These are phyloP conservation scores for Tuta absoluta DNA, from an alignment of 2,888 invertebrate genomes.

Conservation along the genomic window DNA sequence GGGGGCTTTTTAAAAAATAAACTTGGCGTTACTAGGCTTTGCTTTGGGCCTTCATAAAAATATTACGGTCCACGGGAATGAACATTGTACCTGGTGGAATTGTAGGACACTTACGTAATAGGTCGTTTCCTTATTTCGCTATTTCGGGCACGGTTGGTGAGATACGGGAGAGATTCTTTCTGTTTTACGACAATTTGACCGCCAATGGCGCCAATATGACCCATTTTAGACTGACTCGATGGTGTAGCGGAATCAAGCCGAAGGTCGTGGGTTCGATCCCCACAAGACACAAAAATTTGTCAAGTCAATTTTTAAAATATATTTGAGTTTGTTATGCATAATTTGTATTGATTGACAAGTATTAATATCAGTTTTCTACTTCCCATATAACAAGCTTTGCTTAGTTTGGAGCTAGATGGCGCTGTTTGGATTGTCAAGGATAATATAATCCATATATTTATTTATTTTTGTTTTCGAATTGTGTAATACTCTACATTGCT, in stretches of 20 bases:
- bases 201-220: background rate
- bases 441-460: too few relatives aligned
- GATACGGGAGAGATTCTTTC: background rate
- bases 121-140: slow-evolving; percentile 4
- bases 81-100: slow-evolving; percentile 17
- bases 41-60: slow-evolving; percentile 25
- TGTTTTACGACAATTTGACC: slow-evolving; percentile 13
- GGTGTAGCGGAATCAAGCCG: too few relatives aligned
- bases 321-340: too few relatives aligned
- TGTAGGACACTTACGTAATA: slow-evolving; percentile 18
- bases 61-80: slow-evolving; percentile 20
- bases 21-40: slow-evolving; percentile 24
- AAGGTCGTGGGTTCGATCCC: too few relatives aligned
- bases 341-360: too few relatives aligned
- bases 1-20: slow-evolving; percentile 56
- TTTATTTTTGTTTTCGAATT: background rate
- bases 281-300: too few relatives aligned
- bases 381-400: too few relatives aligned
- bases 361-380: too few relatives aligned
- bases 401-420: too few relatives aligned
- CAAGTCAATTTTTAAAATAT: too few relatives aligned
- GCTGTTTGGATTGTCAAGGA: too few relatives aligned
- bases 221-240: too few relatives aligned
- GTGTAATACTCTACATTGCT: background rate
- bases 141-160: slow-evolving; percentile 16